Percentiles rank a stretch among this genome's conserved stretches.
Evolutionary conservation across 2,888 invertebrate genomes (phyloP).

Genomic region (Hirtodrosophila confusa): DNA sequence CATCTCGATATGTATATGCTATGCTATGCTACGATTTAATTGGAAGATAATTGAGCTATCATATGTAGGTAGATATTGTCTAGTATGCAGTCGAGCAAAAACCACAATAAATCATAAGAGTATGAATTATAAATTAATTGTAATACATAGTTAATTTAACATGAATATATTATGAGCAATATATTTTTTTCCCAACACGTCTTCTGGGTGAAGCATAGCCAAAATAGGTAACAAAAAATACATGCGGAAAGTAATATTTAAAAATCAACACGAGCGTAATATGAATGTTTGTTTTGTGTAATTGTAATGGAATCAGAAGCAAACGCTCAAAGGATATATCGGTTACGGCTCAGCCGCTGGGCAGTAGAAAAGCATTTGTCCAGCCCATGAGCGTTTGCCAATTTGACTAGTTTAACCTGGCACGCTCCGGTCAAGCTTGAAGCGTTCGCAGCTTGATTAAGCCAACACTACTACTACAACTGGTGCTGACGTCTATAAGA

Average conservation of each 20-base stretch:
- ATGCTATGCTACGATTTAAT: constrained; percentile 59
- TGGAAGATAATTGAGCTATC: constrained; percentile 73
- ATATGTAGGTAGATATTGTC: constrained; percentile 58
- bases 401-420: constrained; percentile 68
- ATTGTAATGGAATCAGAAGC: constrained; percentile 72
- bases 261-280: constrained; percentile 75
- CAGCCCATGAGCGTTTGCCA: constrained; percentile 49
- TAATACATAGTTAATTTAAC: constrained; percentile 44
- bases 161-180: constrained; percentile 36
- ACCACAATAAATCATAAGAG: constrained; percentile 54
- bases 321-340: constrained; percentile 44
- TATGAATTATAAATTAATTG: constrained; percentile 32
- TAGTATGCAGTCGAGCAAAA: constrained; percentile 61
- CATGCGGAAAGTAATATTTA: constrained; percentile 77
- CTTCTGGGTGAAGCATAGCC: constrained; percentile 7
- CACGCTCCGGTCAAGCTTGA: constrained; percentile 30
- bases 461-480: constrained; percentile 61
- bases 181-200: constrained; percentile 11
- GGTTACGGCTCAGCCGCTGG: constrained; percentile 44
- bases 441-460: constrained; percentile 42
- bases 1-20: constrained; percentile 66
- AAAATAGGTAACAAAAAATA: constrained; percentile 67
- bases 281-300: constrained; percentile 50
- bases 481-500: constrained; percentile 80
- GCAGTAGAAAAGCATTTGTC: constrained; percentile 36